Conservation (phyloP, 1,140 invertebrate species). For the Drosophila punjabiensis region DNA sequence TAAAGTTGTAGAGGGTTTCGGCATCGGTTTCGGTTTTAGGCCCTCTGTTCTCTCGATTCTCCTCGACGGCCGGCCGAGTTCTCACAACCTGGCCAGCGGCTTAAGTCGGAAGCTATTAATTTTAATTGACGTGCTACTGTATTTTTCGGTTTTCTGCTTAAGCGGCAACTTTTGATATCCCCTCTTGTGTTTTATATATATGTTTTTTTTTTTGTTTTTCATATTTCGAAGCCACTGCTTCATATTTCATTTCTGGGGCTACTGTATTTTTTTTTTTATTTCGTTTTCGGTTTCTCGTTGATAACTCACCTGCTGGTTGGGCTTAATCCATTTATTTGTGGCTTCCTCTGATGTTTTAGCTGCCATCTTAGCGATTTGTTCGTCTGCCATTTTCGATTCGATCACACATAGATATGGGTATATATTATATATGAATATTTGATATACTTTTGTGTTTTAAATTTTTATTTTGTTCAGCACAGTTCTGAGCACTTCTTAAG, state of each 20-base stretch:
- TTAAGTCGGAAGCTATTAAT: constrained; percentile 83
- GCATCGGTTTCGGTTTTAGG: constrained; percentile 21
- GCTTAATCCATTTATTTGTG: constrained; percentile 76
- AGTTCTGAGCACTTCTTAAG: constrained; percentile 46
- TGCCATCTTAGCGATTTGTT: constrained; percentile 62
- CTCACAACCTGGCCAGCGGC: constrained; percentile 39
- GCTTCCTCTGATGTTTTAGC: constrained; percentile 46
- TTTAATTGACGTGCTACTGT: constrained; percentile 84
- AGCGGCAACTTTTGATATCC: constrained; percentile 51
- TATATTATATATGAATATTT: constrained; percentile 9
- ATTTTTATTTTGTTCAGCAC: constrained; percentile 37
- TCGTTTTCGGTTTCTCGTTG: not conserved
- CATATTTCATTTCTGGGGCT: constrained; percentile 42
- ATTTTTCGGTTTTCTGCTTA: constrained; percentile 42
- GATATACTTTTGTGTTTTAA: constrained; percentile 13
- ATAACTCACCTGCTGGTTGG: constrained; percentile 72
- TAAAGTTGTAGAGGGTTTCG: constrained; percentile 62
- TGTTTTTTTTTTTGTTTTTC: constrained; percentile 19
- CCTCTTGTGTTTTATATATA: not conserved
- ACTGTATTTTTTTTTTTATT: constrained; percentile 15
- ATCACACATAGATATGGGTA: constrained; percentile 44
- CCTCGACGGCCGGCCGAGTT: constrained; percentile 20
- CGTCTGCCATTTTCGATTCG: constrained; percentile 55
- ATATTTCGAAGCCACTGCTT: constrained; percentile 38
- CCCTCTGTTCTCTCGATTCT: constrained; percentile 10